Percentiles rank a stretch among this genome's conserved stretches.
These are phyloP conservation scores for Daptonema setosum DNA, from an alignment of 2,888 invertebrate genomes.

Conservation along the genomic window DNA sequence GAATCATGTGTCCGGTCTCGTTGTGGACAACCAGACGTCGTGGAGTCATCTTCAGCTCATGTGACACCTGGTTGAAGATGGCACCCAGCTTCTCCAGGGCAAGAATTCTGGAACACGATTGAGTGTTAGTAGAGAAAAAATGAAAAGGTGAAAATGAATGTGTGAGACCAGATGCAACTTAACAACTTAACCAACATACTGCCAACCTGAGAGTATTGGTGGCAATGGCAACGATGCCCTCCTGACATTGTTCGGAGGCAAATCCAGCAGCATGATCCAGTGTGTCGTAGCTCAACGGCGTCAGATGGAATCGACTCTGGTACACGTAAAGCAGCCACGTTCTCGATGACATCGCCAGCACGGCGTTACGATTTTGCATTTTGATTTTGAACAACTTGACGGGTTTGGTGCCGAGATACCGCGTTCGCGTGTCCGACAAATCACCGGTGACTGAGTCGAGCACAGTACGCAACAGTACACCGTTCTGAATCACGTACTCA, in stretches of 20 bases:
- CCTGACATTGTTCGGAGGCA: slow-evolving; percentile 80
- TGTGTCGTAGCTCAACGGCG: slow-evolving; percentile 53
- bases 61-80: slow-evolving; percentile 77
- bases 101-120: slow-evolving; percentile 44
- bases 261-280: slow-evolving; percentile 94
- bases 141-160: no score
- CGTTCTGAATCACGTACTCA: no score
- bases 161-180: no score
- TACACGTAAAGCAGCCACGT: slow-evolving; percentile 96
- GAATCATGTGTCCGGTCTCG: slow-evolving; percentile 64
- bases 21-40: slow-evolving; percentile 69
- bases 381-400: slow-evolving; percentile 84
- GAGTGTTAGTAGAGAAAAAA: no score
- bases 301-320: slow-evolving; percentile 50
- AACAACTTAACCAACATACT: no score
- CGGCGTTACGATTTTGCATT: slow-evolving; percentile 87
- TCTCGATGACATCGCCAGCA: slow-evolving; percentile 85
- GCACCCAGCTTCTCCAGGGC: slow-evolving; percentile 92
- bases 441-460: slow-evolving; percentile 87
- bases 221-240: slow-evolving; percentile 95
- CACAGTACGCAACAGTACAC: slow-evolving; percentile 72
- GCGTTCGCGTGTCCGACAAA: slow-evolving; percentile 79
- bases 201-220: slow-evolving; percentile 65
- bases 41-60: slow-evolving; percentile 82
- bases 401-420: slow-evolving; percentile 81